These are phyloP conservation scores for Eulithis prunata DNA, from an alignment of 2,888 invertebrate genomes.

Conservation along the genomic window DNA sequence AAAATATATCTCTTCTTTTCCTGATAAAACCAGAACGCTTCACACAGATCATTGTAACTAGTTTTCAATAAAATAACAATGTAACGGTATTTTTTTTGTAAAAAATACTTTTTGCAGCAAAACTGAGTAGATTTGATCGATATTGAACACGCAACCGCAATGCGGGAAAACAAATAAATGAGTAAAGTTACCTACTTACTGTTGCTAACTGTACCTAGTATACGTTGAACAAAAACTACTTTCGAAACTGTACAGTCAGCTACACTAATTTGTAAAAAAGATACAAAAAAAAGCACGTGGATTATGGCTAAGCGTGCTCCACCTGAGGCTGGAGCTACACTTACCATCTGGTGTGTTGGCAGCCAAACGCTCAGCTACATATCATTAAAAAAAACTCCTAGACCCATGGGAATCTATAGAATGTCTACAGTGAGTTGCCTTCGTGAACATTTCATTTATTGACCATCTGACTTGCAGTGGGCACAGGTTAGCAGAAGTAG, in stretches of 20 bases:
- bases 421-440: too few relatives aligned
- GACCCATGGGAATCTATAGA: too few relatives aligned
- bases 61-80: constrained; percentile 1
- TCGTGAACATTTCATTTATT: too few relatives aligned
- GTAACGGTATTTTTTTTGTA: constrained; percentile 13
- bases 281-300: too few relatives aligned
- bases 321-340: too few relatives aligned
- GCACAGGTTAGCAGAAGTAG: too few relatives aligned
- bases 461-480: too few relatives aligned
- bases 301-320: too few relatives aligned
- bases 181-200: constrained; percentile 1
- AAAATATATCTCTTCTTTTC: background rate
- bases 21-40: background rate
- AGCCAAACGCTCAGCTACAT: too few relatives aligned
- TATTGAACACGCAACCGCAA: constrained; percentile 26
- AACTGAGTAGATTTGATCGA: constrained; percentile 12
- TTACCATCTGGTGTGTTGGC: too few relatives aligned
- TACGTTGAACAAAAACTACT: background rate
- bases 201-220: constrained; percentile 1
- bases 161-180: constrained; percentile 21
- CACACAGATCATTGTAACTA: background rate
- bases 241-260: background rate
- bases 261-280: too few relatives aligned
- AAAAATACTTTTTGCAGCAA: constrained; percentile 26
- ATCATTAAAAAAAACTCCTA: too few relatives aligned